These are phyloP conservation scores for Metalampra italica DNA, from an alignment of 2,888 invertebrate genomes.

Conservation along the genomic window DNA sequence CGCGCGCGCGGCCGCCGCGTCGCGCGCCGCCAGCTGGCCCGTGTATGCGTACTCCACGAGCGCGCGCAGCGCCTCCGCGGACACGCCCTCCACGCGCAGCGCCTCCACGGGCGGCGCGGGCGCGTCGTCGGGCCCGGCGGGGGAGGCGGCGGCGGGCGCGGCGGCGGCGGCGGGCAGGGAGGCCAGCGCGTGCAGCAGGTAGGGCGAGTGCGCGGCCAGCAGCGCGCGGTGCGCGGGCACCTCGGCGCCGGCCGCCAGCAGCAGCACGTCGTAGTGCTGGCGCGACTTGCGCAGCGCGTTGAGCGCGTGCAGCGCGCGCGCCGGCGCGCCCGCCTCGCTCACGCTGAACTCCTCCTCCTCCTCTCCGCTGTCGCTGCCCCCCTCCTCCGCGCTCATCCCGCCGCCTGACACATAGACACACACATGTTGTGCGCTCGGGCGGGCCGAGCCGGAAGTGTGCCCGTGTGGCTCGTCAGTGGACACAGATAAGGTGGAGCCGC, in stretches of 20 bases:
- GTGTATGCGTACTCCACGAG: slow-evolving; percentile 92
- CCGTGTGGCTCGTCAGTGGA: too few relatives aligned
- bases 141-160: slow-evolving; percentile 84
- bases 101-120: slow-evolving; percentile 22
- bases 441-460: not conserved
- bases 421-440: not conserved
- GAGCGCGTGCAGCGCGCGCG: slow-evolving; percentile 81
- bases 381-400: slow-evolving; percentile 3
- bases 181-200: slow-evolving; percentile 84
- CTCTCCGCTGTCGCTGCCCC: slow-evolving; percentile 27
- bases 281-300: slow-evolving; percentile 90
- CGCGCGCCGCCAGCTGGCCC: slow-evolving; percentile 60
- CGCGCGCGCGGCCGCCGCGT: slow-evolving; percentile 72
- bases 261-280: slow-evolving; percentile 91
- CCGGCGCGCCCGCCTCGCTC: slow-evolving; percentile 78
- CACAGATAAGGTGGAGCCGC: too few relatives aligned
- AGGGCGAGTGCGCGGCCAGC: slow-evolving; percentile 87
- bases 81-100: slow-evolving; percentile 40
- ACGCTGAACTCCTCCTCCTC: slow-evolving; percentile 68
- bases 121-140: not conserved
- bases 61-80: slow-evolving; percentile 81
- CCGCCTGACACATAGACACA: not conserved
- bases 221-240: slow-evolving; percentile 87
- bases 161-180: slow-evolving; percentile 22
- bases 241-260: slow-evolving; percentile 82